A percentile compares a stretch with the other conserved stretches of the same genome.
Conservation (phyloP, 92 coral and sea anemone genomes). For the Epizoanthus rinbou region DNA sequence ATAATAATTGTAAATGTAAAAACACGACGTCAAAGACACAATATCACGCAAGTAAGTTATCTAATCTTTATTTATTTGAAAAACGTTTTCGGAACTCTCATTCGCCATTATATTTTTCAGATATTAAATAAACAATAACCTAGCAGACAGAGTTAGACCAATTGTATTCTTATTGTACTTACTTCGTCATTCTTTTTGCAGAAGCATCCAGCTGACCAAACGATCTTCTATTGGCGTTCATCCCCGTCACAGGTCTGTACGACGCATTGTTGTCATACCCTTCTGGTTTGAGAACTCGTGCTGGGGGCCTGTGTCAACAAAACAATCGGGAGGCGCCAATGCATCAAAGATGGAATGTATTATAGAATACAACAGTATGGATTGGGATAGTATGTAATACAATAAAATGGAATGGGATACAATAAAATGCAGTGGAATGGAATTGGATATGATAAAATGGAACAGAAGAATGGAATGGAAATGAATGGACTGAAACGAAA, state of each 20-base stretch:
- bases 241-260: slow-evolving; percentile 87
- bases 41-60: too few species aligned
- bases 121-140: too few species aligned
- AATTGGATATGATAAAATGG: neutral
- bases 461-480: too few species aligned
- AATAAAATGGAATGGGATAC: neutral
- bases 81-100: too few species aligned
- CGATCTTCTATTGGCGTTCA: slow-evolving; percentile 85
- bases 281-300: slow-evolving; percentile 95
- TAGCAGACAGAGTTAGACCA: neutral
- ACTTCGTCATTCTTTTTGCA: slow-evolving; percentile 86
- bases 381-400: neutral
- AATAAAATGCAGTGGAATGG: neutral
- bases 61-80: too few species aligned
- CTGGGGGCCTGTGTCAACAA: slow-evolving; percentile 65
- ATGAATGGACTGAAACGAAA: too few species aligned
- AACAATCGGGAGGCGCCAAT: neutral
- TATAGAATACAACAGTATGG: too few species aligned
- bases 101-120: too few species aligned
- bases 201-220: slow-evolving; percentile 86
- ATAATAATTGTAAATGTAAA: too few species aligned
- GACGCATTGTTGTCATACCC: slow-evolving; percentile 66
- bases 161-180: slow-evolving; percentile 19
- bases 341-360: neutral
- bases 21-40: too few species aligned